Base-by-base conservation (phyloP, 1,140 invertebrate species). In the Philopotamus ludificatus region DNA sequence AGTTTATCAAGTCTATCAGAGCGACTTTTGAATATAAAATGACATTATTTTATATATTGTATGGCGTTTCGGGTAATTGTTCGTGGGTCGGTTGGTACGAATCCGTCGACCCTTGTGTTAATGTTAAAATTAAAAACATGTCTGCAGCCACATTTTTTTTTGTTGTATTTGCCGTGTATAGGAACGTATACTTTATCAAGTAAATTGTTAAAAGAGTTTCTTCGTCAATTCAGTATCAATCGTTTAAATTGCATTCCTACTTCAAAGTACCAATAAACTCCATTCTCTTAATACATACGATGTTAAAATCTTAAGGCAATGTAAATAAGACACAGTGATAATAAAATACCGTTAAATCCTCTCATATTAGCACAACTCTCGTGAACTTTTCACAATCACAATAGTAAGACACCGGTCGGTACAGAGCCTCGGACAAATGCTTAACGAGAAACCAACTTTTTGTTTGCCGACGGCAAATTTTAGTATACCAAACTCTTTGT, bases 121-220 rank as follows among this genome's bases (percentile, higher is more conserved):
- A n/a, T 65, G 63, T 58, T 64, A 51, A 69, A 69, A 69, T 65
- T 62, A 69, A 69, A 69, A 69, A 57, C 58, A 57, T 65, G 51
- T 55, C 62, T 54, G 42, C 57, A 66, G 68, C 68, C 63, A 63
- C 66, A 50, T 66, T 63, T 55, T 62, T 54, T 60, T 59, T 15
- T 12, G 15, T 26, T 12, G 10, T 55, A 28, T 69, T 55, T 51
- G 64, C 67, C 63, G 63, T 69, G 64, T 34, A 34, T 67, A 42
- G 63, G 67, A 65, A 65, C 22, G 18, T 70, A 54, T 39, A 57
- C 39, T 57, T 41, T 41, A 21, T 34, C 55, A 47, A 70, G 68
- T 70, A 66, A 70, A 70, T 66, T 70, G 68, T 64, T 69, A 69
- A 51, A 58, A 66, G 68, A 70, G 68, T 70, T 66, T 64, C 44